Evolutionary conservation across 1,140 invertebrate species (phyloP).

Genomic region (Drosophila busckii): DNA sequence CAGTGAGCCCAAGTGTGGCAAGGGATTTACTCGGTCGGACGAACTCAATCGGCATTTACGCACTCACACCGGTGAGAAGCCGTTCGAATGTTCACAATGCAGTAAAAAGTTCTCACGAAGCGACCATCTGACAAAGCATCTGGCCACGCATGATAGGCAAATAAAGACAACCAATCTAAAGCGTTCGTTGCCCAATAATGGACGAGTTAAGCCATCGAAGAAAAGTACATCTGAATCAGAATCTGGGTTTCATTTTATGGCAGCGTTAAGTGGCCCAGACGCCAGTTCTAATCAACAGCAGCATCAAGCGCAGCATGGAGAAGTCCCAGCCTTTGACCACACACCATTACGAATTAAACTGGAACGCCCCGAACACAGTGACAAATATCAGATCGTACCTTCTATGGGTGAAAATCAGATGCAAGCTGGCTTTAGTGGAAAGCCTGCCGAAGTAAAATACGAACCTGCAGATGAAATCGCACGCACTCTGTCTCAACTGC

Average conservation of each 20-base stretch:
- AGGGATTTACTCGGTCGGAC: constrained; percentile 78
- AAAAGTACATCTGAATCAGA: constrained; percentile 45
- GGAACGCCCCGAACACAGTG: constrained; percentile 66
- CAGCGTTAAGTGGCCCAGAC: constrained; percentile 41
- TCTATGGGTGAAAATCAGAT: constrained; percentile 43
- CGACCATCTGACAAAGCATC: constrained; percentile 91
- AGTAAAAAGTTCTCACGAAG: constrained; percentile 89
- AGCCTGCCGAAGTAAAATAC: constrained; percentile 63
- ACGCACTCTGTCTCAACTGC: constrained; percentile 58
- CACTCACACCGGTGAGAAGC: constrained; percentile 87
- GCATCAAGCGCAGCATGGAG: constrained; percentile 27
- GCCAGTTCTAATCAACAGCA: constrained; percentile 18
- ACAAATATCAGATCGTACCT: constrained; percentile 62
- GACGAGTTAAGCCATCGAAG: constrained; percentile 37
- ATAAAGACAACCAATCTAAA: constrained; percentile 52
- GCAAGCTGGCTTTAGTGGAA: constrained; percentile 38
- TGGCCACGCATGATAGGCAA: constrained; percentile 67
- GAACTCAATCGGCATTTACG: constrained; percentile 80
- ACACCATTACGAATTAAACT: constrained; percentile 65
- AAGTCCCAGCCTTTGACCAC: constrained; percentile 29
- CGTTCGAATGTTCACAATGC: constrained; percentile 87
- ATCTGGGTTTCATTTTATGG: constrained; percentile 66
- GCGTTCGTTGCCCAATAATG: constrained; percentile 28
- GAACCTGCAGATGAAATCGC: constrained; percentile 61
- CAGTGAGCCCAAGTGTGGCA: constrained; percentile 81